These are phyloP conservation scores for Notospermus geniculatus DNA, from an alignment of 1,140 invertebrate genomes.

Conservation along the genomic window DNA sequence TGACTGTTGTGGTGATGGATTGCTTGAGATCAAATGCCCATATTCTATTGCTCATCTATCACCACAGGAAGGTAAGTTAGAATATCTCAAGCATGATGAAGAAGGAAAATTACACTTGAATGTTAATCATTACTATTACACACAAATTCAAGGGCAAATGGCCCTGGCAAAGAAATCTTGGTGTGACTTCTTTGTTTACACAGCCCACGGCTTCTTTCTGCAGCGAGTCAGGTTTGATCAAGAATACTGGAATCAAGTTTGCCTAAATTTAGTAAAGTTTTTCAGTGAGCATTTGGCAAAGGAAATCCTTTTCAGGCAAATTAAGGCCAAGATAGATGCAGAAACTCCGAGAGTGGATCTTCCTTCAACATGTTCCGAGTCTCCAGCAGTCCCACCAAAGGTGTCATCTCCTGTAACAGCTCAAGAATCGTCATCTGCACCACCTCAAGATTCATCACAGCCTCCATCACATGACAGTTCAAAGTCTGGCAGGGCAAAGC, in stretches of 20 bases:
- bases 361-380: no score
- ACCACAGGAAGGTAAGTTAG: neutral
- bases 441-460: no score
- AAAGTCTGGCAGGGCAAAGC: no score
- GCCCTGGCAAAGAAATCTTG: neutral
- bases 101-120: neutral
- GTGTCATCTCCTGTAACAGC: no score
- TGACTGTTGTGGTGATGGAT: neutral
- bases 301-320: no score
- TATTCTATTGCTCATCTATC: neutral
- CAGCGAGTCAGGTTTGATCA: slow-evolving; percentile 4
- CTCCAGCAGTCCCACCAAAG: no score
- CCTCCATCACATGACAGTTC: no score
- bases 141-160: slow-evolving; percentile 8
- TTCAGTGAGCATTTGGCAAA: no score
- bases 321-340: no score
- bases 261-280: no score
- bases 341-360: no score
- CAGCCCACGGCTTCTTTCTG: neutral
- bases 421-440: no score
- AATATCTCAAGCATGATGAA: neutral
- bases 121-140: neutral
- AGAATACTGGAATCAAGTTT: neutral
- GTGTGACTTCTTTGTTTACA: slow-evolving; percentile 5
- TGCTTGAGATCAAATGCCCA: slow-evolving; percentile 4